Evolutionary conservation across 1,140 invertebrate species (phyloP).

Genomic region (Drosophila santomea): DNA sequence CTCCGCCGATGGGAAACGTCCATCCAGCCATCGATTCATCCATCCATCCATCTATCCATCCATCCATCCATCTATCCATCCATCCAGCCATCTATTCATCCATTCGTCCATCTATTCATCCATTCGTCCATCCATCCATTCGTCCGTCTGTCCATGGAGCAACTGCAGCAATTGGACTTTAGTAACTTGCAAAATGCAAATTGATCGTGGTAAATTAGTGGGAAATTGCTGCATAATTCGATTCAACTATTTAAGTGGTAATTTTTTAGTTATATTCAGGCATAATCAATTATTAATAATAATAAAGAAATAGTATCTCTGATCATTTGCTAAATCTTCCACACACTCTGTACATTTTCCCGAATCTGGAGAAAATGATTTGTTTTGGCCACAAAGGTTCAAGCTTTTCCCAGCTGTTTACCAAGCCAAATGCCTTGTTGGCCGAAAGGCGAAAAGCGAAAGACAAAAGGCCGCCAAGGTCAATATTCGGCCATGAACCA

Average conservation of each 20-base stretch:
- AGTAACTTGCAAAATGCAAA: constrained; percentile 26
- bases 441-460: not conserved
- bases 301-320: too few relatives aligned
- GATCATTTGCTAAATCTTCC: too few relatives aligned
- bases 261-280: too few relatives aligned
- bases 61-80: not conserved
- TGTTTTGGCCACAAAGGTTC: not conserved
- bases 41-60: constrained; percentile 5
- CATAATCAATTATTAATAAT: too few relatives aligned
- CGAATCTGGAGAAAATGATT: not conserved
- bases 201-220: constrained; percentile 33
- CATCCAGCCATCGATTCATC: constrained; percentile 9
- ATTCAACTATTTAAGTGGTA: too few relatives aligned
- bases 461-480: constrained; percentile 38
- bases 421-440: not conserved
- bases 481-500: constrained; percentile 63
- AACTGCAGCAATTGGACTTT: constrained; percentile 5
- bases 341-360: not conserved
- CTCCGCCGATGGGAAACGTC: constrained; percentile 15
- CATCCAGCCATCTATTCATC: too few relatives aligned
- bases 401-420: constrained; percentile 13
- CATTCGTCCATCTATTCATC: not conserved
- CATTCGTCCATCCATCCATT: not conserved
- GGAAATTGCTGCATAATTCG: not conserved
- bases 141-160: too few relatives aligned